Evolutionary conservation across 2,797 vertebrate genomes (phyloP), one percentile per base, ranked within the genome.

Genomic region (Percopsis omiscomaycus): DNA sequence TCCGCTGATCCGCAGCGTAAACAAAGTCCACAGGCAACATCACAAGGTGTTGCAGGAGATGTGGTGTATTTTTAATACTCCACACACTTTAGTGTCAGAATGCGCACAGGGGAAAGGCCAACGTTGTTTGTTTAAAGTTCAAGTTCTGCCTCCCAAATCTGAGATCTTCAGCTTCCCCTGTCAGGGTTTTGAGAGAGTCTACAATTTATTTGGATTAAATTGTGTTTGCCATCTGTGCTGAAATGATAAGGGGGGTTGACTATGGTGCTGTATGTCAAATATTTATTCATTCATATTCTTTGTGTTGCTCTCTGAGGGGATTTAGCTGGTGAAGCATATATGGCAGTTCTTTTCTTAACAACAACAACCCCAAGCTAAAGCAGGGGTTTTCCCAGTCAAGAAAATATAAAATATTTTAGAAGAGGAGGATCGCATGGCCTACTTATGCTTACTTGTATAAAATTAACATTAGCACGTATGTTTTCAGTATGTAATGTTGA

Each of bases 181-280:
- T 82, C 73, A 71, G 67, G 82, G 67, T 80, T 73, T 76, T 77
- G 75, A 86, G 75, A 82, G 79, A 82, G 75, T 76, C 84, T 76
- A 87, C 82, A 84, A 66, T 87, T 84, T 84, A 74, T 83, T 83
- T 77, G 80, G 83, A 89, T 86, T 87, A 82, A 84, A 89, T 82
- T 86, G 77, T 64, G 78, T 88, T 89, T 88, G 79, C 81, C 85
- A 84, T 90, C 85, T 90, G 89, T 80, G 87, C 77, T 15, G 78
- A 73, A 56, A 79, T 29, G 87, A 92, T 91, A 91, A 91, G 84
- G 37, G 55, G 51, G 65, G 61, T 68, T 61, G 77, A 72, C 75
- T 80, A 77, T 66, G 44, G 68, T 42, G 37, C 37, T 42, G 37
- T 79, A 83, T 88, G 73, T 76, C 75, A 86, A 86, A 82, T 88